Conservation (phyloP, 2,113 vertebrate genomes). For the pig (Sus scrofa) region T2T-Sscrofa CM000815.6:130801001-130801500, state of each 20-base stretch:
- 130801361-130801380: background rate
- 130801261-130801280: background rate
- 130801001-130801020: slow-evolving; percentile 56
- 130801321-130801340: background rate
- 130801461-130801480: background rate
- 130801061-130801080: slow-evolving; percentile 33
- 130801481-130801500: background rate
- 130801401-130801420: background rate
- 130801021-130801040: slow-evolving; percentile 44
- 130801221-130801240: background rate
- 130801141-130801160: background rate
- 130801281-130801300: background rate
- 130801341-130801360: background rate
- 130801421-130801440: background rate
- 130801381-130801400: background rate
- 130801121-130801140: background rate
- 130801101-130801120: background rate
- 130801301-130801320: background rate
- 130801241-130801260: background rate
- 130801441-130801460: background rate
- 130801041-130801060: slow-evolving; percentile 50
- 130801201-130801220: background rate
- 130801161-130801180: background rate
- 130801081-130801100: background rate
- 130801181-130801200: background rate